These are phyloP conservation scores for Gorsachius magnificus DNA, from an alignment of 2,797 vertebrate species.

Conservation along the genomic window DNA sequence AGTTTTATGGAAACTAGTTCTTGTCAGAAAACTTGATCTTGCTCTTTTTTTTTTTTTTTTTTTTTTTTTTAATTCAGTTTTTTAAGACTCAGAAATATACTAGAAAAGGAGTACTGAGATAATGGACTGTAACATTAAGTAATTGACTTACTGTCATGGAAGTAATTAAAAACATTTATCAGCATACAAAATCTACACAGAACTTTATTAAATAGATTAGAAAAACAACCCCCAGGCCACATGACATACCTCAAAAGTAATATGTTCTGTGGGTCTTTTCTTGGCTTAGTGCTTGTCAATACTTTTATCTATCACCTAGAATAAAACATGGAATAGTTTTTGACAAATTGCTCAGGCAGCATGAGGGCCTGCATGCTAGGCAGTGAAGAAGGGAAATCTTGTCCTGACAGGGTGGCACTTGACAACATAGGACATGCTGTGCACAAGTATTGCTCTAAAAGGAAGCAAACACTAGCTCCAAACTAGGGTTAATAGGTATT, in stretches of 20 bases:
- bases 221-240: background rate
- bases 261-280: background rate
- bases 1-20: background rate
- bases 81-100: background rate
- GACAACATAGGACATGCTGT: background rate
- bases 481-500: background rate
- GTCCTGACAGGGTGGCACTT: background rate
- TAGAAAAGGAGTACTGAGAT: background rate
- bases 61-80: background rate
- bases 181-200: background rate
- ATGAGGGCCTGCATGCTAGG: rapidly evolving
- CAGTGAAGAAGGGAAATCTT: background rate
- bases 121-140: slow-evolving; percentile 23
- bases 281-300: background rate
- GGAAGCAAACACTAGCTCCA: background rate
- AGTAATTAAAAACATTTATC: slow-evolving; percentile 53
- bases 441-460: background rate
- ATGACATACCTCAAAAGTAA: background rate
- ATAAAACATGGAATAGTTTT: background rate
- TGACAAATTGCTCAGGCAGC: background rate
- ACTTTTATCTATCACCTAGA: background rate
- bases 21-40: background rate
- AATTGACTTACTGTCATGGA: slow-evolving; percentile 3
- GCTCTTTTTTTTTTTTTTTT: background rate
- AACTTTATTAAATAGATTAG: background rate